A percentile compares a stretch with the other conserved stretches of the same genome.
phyloP scores from a whole-genome alignment of 2,113 vertebrate genomes.

The Natator depressus region DNA sequence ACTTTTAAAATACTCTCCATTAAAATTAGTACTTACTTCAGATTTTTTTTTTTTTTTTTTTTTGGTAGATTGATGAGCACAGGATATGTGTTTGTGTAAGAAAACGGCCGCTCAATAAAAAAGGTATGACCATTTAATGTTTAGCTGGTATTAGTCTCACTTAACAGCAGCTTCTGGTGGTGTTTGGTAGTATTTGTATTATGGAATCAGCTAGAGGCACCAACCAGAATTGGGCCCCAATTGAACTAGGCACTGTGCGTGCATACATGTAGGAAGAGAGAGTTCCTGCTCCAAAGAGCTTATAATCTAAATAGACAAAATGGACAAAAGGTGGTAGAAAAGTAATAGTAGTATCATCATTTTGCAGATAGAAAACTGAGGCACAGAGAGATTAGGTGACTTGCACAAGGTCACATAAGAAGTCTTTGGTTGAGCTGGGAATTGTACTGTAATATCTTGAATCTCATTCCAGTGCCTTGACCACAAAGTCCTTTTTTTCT shows the following conservation, averaged over 20 bases:
- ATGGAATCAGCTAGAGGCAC: neutral
- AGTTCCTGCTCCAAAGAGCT: neutral
- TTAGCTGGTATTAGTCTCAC: neutral
- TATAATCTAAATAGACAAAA: neutral
- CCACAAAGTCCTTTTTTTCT: neutral
- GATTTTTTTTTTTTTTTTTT: conserved; percentile 21
- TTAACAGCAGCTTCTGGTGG: neutral
- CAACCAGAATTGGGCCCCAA: neutral
- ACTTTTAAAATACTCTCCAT: neutral
- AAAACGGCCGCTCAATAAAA: conserved; percentile 96
- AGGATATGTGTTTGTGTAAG: conserved; percentile 98
- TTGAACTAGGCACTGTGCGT: neutral
- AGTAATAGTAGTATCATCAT: neutral
- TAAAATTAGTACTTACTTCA: neutral
- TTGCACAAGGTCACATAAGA: neutral
- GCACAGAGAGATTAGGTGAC: neutral
- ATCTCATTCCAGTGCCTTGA: rapidly evolving
- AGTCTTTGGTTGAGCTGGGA: neutral
- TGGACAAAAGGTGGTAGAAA: neutral
- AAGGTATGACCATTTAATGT: conserved; percentile 81
- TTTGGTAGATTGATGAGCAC: conserved; percentile 94
- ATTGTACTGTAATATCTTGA: neutral
- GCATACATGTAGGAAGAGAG: neutral
- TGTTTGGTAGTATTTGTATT: neutral
- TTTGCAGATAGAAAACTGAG: neutral